Conservation (phyloP, 2,888 invertebrate species). For the Erpobdella octoculata region DNA sequence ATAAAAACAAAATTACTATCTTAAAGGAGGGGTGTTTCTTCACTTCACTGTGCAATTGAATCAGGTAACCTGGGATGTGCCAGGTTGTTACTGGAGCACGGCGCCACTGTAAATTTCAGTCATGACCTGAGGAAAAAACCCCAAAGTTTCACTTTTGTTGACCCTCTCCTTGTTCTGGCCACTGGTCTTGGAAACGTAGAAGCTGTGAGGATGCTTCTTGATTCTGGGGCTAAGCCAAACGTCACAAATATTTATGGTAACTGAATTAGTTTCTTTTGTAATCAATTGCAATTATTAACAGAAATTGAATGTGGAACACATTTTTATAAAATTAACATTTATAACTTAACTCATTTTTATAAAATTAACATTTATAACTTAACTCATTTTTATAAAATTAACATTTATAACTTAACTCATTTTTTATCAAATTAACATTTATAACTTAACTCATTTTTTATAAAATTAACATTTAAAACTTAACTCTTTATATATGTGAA, state of each 20-base stretch:
- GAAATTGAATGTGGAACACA: no score
- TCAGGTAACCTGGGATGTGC: not conserved
- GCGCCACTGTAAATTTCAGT: not conserved
- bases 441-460: not conserved
- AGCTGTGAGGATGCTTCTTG: not conserved
- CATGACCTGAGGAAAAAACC: not conserved
- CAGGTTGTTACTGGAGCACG: not conserved
- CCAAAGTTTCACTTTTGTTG: not conserved
- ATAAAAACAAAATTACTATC: no score
- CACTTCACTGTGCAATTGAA: not conserved
- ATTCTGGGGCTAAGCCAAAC: not conserved
- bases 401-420: not conserved
- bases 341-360: no score
- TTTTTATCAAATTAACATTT: not conserved
- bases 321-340: no score
- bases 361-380: no score
- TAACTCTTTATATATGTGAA: not conserved
- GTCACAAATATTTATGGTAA: not conserved
- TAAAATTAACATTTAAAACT: not conserved
- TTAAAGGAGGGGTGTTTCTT: not conserved
- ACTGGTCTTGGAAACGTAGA: not conserved
- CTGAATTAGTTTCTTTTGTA: not conserved
- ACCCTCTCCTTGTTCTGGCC: not conserved
- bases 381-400: no score
- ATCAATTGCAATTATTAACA: no score